Evolutionary conservation across 2,888 invertebrate genomes (phyloP).

Genomic region (Synanthedon formicaeformis): DNA sequence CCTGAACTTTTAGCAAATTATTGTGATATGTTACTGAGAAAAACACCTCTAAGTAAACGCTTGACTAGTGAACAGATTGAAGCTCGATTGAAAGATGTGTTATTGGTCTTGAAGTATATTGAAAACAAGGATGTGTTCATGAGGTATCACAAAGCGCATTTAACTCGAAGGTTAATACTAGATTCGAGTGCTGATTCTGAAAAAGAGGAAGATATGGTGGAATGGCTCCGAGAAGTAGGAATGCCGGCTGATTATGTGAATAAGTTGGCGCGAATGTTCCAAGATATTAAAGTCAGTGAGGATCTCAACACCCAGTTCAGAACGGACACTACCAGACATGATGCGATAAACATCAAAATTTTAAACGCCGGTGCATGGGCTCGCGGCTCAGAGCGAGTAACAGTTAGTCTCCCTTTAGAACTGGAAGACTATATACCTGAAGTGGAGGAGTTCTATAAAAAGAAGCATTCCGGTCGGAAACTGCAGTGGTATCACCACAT

Average conservation of each 20-base stretch:
- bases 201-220: constrained; percentile 99
- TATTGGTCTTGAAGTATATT: constrained; percentile 97
- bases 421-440: constrained; percentile 99
- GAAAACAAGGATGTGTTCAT: constrained; percentile 99
- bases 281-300: constrained; percentile 97
- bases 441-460: constrained; percentile 98
- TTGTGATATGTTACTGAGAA: constrained; percentile 98
- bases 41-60: constrained; percentile 95
- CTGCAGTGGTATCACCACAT: constrained; percentile 99
- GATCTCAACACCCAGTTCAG: constrained; percentile 96
- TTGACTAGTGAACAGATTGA: constrained; percentile 98
- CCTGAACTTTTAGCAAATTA: constrained; percentile 99
- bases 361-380: constrained; percentile 99
- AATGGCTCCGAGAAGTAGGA: constrained; percentile 96
- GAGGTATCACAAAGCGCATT: constrained; percentile 98
- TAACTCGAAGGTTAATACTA: constrained; percentile 93
- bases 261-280: constrained; percentile 97
- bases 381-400: constrained; percentile 91
- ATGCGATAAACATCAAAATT: constrained; percentile 97
- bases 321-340: constrained; percentile 81
- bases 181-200: constrained; percentile 99
- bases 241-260: constrained; percentile 99
- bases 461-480: constrained; percentile 97
- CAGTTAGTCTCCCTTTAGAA: constrained; percentile 96
- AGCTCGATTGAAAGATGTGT: constrained; percentile 89